These are phyloP conservation scores for Campoplex capitator DNA, from an alignment of 2,888 invertebrate species.

Conservation along the genomic window DNA sequence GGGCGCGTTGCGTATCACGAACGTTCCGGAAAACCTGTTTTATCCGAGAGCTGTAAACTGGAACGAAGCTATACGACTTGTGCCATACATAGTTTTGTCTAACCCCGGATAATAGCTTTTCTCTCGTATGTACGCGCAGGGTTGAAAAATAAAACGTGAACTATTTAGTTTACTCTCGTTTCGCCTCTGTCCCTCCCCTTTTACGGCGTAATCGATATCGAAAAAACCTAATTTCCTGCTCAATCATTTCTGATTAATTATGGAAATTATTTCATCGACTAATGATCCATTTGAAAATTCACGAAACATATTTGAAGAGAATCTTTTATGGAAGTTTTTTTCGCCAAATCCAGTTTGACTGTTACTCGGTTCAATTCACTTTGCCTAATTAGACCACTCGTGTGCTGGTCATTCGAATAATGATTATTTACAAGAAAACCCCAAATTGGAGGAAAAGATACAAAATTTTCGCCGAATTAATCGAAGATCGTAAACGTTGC, in stretches of 20 bases:
- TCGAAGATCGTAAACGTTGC: constrained; percentile 8
- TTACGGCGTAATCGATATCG: not conserved
- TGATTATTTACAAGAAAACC: not conserved
- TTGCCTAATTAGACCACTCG: not conserved
- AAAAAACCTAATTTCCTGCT: not conserved
- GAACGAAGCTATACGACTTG: constrained; percentile 53
- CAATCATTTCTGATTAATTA: not conserved
- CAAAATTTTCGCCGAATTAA: not conserved
- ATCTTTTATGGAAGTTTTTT: not conserved
- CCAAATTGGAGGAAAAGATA: not conserved
- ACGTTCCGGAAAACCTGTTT: constrained; percentile 61
- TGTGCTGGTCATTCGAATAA: not conserved
- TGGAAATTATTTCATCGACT: not conserved
- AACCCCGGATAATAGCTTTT: constrained; percentile 25
- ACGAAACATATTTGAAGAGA: not conserved
- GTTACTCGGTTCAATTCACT: not conserved
- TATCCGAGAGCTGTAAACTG: constrained; percentile 51
- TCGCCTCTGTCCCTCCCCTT: not conserved
- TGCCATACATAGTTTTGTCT: constrained; percentile 2
- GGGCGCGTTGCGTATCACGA: constrained; percentile 30
- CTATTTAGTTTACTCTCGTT: no score
- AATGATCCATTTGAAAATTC: not conserved
- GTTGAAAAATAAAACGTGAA: not conserved
- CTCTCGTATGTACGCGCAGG: not conserved
- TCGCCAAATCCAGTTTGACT: not conserved